Conservation (phyloP, 2,113 vertebrate species). For the Gyps fulvus region DNA sequence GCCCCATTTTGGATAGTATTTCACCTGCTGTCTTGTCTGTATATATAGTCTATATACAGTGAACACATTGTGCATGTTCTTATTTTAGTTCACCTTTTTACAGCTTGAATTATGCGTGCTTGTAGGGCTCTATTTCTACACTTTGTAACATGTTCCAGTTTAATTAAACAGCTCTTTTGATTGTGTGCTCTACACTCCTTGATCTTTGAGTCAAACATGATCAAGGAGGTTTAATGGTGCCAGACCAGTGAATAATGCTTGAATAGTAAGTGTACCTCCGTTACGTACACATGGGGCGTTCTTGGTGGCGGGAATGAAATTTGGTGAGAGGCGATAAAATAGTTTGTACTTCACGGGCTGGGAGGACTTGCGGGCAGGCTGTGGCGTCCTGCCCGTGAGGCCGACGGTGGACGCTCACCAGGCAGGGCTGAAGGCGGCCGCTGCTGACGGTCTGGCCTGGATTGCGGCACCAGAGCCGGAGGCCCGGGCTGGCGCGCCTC, state of each 20-base stretch:
- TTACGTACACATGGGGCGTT: fast-evolving
- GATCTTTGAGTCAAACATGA: neutral
- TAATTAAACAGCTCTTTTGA: neutral
- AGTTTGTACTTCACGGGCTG: neutral
- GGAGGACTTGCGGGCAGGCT: neutral
- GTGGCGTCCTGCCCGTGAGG: neutral
- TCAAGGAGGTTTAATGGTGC: neutral
- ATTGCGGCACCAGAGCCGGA: neutral
- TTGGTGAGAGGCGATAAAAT: neutral
- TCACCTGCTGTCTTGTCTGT: neutral
- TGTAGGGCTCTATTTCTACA: neutral
- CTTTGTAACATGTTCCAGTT: neutral
- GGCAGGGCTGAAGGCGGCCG: neutral
- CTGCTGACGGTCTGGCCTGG: neutral
- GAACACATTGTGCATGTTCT: neutral
- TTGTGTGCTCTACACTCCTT: neutral
- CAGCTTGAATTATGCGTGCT: neutral
- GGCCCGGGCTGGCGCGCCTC: neutral
- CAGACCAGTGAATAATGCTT: neutral
- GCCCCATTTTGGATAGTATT: neutral
- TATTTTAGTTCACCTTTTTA: neutral
- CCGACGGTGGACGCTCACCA: neutral
- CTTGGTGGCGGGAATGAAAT: neutral
- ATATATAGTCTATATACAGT: neutral
- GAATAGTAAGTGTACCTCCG: neutral